Evolutionary conservation across 2,113 vertebrate genomes (phyloP).

Genomic region (Tympanuchus pallidicinctus): DNA sequence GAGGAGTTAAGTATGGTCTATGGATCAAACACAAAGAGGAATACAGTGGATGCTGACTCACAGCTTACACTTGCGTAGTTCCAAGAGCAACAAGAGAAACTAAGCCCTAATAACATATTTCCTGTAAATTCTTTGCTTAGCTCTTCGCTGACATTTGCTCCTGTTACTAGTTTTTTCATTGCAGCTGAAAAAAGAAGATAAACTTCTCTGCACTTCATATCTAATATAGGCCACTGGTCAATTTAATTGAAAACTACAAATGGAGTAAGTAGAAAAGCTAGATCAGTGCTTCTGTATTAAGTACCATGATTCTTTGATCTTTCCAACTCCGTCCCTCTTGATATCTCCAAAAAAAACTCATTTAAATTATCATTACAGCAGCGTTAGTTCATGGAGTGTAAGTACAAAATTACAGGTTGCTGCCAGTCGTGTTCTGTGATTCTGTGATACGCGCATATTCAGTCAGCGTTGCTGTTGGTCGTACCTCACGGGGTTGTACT

Average conservation of each 20-base stretch:
- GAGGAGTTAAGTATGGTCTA: neutral
- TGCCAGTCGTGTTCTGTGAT: neutral
- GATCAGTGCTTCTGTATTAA: neutral
- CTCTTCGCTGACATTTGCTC: neutral
- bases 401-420: neutral
- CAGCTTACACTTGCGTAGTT: neutral
- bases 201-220: neutral
- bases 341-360: neutral
- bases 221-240: neutral
- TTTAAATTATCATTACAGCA: neutral
- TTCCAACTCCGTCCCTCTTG: neutral
- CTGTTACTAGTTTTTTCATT: neutral
- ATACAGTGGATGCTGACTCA: neutral
- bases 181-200: neutral
- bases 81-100: neutral
- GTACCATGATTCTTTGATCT: neutral
- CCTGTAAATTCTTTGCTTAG: neutral
- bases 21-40: neutral
- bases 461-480: neutral
- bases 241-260: neutral
- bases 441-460: neutral
- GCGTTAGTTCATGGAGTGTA: neutral
- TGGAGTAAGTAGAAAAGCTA: neutral
- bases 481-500: neutral
- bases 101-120: neutral